Base-by-base conservation (phyloP, 1,140 invertebrate species). In the Diuraphis noxia region DNA sequence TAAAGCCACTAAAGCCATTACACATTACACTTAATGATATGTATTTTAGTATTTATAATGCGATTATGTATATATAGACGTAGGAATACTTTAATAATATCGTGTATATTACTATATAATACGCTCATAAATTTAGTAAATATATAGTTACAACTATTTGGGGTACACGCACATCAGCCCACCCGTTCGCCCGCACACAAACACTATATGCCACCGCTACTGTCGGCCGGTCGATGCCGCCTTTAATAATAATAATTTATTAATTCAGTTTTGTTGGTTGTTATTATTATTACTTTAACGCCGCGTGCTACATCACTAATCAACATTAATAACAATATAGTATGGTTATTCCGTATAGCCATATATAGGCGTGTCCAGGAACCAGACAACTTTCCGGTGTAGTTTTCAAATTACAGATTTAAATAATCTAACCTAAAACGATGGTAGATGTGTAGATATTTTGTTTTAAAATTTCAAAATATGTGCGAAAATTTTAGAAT, bases 231-330 rank as follows among this genome's bases (percentile, higher is more conserved):
- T 85, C 82, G 82, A 85, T 84, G 30, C 25, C 81, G 41, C 30
- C 82, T 46, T 77, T 40, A n/a, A n/a, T 23, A 72, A 25, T 13
- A 85, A 85, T 85, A 46, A 85, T 85, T 85, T 85, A 85, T 85
- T 43, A 46, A 46, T n/a, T 41, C 40, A 30, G 30, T 34, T 40
- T 46, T 19, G 82, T 6, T 21, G n/a, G 25, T 85, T 30, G n/a
- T 21, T 41, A 84, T 84, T 84, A 72, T 84, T n/a, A 13, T 43
- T 13, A 40, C 25, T 72, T 72, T 9, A 81, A 36, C 34, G 8
- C 77, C 36, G 79, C 23, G 36, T 38, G 79, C 79, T 13, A 72
- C 56, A 6, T 72, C 13, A n/a, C n/a, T 72, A 72, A 72, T 72
- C 56, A n/a, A n/a, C 17, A n/a, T 19, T 72, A 17, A n/a, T n/a